Base-by-base conservation (phyloP, 1,140 invertebrate species). In the Nilaparvata lugens region DNA sequence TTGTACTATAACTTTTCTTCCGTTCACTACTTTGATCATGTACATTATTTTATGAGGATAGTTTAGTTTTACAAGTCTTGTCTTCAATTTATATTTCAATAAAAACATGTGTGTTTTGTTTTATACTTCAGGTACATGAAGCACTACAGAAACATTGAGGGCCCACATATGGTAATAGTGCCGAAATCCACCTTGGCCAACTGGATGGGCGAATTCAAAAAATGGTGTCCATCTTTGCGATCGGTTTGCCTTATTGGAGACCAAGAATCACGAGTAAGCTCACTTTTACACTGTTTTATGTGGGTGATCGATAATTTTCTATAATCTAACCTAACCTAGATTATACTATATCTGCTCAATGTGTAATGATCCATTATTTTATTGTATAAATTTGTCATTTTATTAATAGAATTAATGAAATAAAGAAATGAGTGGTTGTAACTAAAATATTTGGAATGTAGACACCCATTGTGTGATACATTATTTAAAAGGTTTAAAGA, bases 121-220 rank as follows among this genome's bases (percentile, higher is more conserved):
- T 67, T n/a, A n/a, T n/a, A n/a, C n/a, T n/a, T 1, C 56, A 77
- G 76, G 16, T 99, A 98, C 71, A 97, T 99, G 88, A 99, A 99
- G 72, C 92, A 98, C 78, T 98, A 97, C 68, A 84, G 91, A 68
- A 97, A 88, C 75, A 89, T 93, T 67, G 82, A 87, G 45, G 93
- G 95, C 0, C 97, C 97, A n/a, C 97, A 99, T 73, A 93, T 99
- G 74, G 95, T 99, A 1, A 98, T 99, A 69, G 95, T 97, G 38
- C 97, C 97, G 23, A 99, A 99, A 75, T 99, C 97, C 2, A 99
- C 97, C 0, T 76, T 99, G 13, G 85, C 90, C 52, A 99, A 99
- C 77, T 99, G 97, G 97, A 89, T 94, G 79, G 95, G 95, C 72
- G 97, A 99, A 72, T 97, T 98, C 69, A 87, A 91, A 65, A 93